Percentiles rank a stretch among this genome's conserved stretches.
Evolutionary conservation across 2,113 vertebrate genomes (phyloP).

Genomic region (Todiramphus chloris): DNA sequence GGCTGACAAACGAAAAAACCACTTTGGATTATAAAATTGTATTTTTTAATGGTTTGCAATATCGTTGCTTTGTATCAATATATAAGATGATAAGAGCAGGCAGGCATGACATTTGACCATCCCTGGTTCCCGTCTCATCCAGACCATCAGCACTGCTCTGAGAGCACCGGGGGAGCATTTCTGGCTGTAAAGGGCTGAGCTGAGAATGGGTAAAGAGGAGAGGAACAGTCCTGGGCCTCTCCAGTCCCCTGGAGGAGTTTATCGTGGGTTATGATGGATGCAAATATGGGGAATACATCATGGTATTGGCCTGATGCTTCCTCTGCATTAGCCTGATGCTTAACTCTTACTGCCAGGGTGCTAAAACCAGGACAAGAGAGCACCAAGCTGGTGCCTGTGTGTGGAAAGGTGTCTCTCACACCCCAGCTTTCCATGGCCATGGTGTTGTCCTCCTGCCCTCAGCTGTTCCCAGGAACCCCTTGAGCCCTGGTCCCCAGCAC

Average conservation of each 20-base stretch:
- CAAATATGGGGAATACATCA: accelerated
- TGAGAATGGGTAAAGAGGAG: neutral
- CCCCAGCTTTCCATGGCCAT: neutral
- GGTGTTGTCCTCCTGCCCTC: neutral
- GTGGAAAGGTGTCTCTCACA: neutral
- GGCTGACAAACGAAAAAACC: neutral
- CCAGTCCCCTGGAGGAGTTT: neutral
- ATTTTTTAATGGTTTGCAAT: accelerated
- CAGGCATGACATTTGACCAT: neutral
- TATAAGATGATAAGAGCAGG: no score
- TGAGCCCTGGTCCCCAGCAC: neutral
- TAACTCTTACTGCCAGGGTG: neutral
- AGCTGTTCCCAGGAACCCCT: accelerated
- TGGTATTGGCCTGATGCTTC: neutral
- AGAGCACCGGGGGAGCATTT: neutral
- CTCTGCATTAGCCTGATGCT: neutral
- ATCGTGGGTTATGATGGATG: neutral
- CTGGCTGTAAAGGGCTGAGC: neutral
- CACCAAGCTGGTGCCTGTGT: neutral
- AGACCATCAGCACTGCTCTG: accelerated
- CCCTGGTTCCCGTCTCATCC: neutral
- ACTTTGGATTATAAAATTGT: neutral
- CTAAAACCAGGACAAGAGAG: neutral
- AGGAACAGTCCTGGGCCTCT: neutral
- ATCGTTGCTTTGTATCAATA: accelerated